Percentiles rank a stretch among this genome's conserved stretches.
These are phyloP conservation scores for Agrochola litura DNA, from an alignment of 2,888 invertebrate genomes.

Conservation along the genomic window DNA sequence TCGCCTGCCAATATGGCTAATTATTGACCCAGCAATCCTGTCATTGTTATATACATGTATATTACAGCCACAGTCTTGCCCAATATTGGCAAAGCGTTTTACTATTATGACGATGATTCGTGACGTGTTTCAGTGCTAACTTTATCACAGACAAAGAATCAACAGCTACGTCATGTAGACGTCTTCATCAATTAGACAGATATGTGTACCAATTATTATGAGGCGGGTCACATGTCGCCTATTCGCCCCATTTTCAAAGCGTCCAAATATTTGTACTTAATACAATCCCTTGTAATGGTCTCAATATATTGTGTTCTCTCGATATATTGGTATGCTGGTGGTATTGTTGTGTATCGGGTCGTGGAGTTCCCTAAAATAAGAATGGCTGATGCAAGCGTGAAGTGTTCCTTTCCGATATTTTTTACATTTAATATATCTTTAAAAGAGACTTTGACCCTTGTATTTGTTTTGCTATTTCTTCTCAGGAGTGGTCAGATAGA, in stretches of 20 bases:
- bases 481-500: too few species aligned
- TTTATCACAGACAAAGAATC: slow-evolving; percentile 20
- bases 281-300: slow-evolving; percentile 16
- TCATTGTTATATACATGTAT: neutral
- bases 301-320: neutral
- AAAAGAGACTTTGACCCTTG: neutral
- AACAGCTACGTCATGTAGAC: slow-evolving; percentile 30
- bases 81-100: slow-evolving; percentile 8
- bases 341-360: neutral
- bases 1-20: too few species aligned
- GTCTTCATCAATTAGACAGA: slow-evolving; percentile 47
- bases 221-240: slow-evolving; percentile 21
- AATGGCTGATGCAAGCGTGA: neutral
- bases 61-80: neutral
- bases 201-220: slow-evolving; percentile 51
- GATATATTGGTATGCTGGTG: neutral
- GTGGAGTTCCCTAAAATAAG: neutral
- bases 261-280: slow-evolving; percentile 52
- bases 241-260: slow-evolving; percentile 40
- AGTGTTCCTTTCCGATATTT: too few species aligned
- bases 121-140: slow-evolving; percentile 10
- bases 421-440: too few species aligned
- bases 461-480: neutral
- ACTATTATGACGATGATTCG: slow-evolving; percentile 6
- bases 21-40: neutral